Conservation (phyloP, 2,113 vertebrate genomes). For the Austrofundulus limnaeus region DNA sequence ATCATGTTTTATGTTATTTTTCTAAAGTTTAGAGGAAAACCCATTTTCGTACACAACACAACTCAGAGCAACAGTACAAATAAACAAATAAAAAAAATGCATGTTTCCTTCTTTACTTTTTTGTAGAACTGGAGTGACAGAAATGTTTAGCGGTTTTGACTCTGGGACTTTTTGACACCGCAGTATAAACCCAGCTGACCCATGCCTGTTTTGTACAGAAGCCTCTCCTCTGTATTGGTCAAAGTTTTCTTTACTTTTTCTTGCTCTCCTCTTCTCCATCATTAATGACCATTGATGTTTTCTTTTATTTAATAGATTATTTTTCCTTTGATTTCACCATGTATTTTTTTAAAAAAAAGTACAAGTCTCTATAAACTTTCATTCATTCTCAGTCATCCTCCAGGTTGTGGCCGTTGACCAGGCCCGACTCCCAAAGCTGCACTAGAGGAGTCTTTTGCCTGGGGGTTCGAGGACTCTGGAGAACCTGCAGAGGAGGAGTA, state of each 20-base stretch:
- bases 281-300: not conserved
- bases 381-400: constrained; percentile 52
- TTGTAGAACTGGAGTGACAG: too few species aligned
- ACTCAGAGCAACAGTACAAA: too few species aligned
- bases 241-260: constrained; percentile 18
- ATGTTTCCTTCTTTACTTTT: too few species aligned
- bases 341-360: not conserved
- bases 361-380: constrained; percentile 6
- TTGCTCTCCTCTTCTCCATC: constrained; percentile 30
- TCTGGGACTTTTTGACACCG: too few species aligned
- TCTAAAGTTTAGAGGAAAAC: too few species aligned
- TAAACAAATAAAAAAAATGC: too few species aligned
- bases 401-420: constrained; percentile 58
- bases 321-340: constrained; percentile 12
- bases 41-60: too few species aligned
- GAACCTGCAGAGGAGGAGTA: constrained; percentile 22
- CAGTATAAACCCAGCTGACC: too few species aligned
- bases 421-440: constrained; percentile 77
- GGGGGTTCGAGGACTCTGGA: constrained; percentile 37
- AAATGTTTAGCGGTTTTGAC: too few species aligned
- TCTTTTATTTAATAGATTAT: not conserved
- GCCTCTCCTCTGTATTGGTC: constrained; percentile 25
- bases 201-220: constrained; percentile 13
- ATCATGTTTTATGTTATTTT: too few species aligned
- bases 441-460: constrained; percentile 72